Conservation (phyloP, 2,888 invertebrate species). For the Euplexia lucipara region DNA sequence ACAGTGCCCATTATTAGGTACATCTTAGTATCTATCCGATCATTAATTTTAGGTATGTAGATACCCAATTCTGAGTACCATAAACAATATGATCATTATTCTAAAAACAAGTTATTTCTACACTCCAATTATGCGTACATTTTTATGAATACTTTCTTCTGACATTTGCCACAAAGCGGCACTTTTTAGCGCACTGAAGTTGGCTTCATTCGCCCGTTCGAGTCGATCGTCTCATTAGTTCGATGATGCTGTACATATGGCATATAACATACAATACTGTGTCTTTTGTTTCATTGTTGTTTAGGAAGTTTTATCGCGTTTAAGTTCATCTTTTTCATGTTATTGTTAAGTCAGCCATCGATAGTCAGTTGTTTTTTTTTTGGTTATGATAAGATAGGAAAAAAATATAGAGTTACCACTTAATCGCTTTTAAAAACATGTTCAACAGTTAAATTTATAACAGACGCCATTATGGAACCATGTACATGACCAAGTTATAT, state of each 20-base stretch:
- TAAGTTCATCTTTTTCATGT: slow-evolving; percentile 25
- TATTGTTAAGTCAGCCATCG: slow-evolving; percentile 17
- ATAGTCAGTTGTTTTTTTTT: too few species aligned
- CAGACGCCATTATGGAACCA: too few species aligned
- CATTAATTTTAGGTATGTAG: too few species aligned
- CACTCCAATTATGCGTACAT: background rate
- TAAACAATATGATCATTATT: too few species aligned
- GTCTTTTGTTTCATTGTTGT: slow-evolving; percentile 29
- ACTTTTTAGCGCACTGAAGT: slow-evolving; percentile 47
- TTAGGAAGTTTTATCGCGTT: slow-evolving; percentile 28
- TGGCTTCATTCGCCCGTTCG: slow-evolving; percentile 35
- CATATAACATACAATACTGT: slow-evolving; percentile 18
- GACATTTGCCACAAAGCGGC: slow-evolving; percentile 45
- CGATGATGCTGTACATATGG: slow-evolving; percentile 44
- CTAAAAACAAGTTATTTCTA: slow-evolving; percentile 43
- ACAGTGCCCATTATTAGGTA: too few species aligned
- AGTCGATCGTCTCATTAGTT: slow-evolving; percentile 52
- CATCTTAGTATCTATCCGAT: too few species aligned
- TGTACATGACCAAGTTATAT: too few species aligned
- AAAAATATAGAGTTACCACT: too few species aligned
- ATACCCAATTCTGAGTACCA: too few species aligned
- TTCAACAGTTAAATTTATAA: too few species aligned
- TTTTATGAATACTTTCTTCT: slow-evolving; percentile 26
- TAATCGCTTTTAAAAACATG: too few species aligned
- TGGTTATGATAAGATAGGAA: too few species aligned